These are phyloP conservation scores for Drosophila rhopaloa DNA, from an alignment of 1,140 invertebrate genomes.

Conservation along the genomic window DNA sequence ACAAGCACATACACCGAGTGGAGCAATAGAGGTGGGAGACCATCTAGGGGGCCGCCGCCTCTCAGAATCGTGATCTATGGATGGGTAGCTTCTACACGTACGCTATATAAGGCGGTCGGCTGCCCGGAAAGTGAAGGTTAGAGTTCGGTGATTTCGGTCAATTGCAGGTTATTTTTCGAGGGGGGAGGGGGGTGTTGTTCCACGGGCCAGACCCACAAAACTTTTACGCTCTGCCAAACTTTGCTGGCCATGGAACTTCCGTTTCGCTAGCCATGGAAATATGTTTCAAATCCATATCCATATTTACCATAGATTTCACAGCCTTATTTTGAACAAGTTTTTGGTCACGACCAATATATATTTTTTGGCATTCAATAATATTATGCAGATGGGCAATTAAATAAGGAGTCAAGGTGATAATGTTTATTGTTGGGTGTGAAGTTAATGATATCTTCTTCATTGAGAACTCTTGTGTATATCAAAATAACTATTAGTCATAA, in stretches of 20 bases:
- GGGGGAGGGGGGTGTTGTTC: not conserved
- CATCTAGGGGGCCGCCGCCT: conserved; percentile 38
- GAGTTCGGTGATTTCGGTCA: conserved; percentile 72
- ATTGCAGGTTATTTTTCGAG: conserved; percentile 24
- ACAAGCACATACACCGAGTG: conserved; percentile 6
- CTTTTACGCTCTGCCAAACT: conserved; percentile 40
- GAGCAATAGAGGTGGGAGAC: conserved; percentile 4
- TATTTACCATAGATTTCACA: conserved; percentile 30
- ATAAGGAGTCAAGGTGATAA: conserved; percentile 25
- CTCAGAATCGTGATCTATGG: conserved; percentile 60
- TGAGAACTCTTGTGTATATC: not conserved
- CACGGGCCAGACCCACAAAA: conserved; percentile 23
- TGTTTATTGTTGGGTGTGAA: conserved; percentile 2
- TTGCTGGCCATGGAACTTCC: conserved; percentile 38
- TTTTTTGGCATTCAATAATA: conserved; percentile 2
- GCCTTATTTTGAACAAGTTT: conserved; percentile 33
- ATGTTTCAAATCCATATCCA: conserved; percentile 14
- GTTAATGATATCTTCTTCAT: not conserved
- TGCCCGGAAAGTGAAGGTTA: conserved; percentile 63
- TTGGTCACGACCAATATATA: conserved; percentile 32
- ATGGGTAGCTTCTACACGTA: conserved; percentile 37
- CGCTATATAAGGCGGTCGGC: conserved; percentile 18
- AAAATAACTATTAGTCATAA: not conserved
- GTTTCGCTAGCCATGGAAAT: conserved; percentile 38
- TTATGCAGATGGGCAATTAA: conserved; percentile 21